Base-by-base conservation (phyloP, 2,888 invertebrate species). In the Ophioninae sp. region DNA sequence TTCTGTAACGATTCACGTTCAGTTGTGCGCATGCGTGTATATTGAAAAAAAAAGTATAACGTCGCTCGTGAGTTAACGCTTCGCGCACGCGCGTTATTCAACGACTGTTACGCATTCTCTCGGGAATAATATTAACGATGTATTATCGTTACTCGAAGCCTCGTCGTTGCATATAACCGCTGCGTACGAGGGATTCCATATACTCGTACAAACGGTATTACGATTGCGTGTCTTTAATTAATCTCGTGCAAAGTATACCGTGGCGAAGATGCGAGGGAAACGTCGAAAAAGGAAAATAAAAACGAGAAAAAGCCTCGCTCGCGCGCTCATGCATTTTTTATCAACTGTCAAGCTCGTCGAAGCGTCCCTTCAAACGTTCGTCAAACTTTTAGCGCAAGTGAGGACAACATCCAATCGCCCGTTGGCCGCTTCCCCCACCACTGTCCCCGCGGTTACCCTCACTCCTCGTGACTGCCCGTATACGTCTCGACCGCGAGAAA, bases 31-130 rank as follows among this genome's bases (percentile, higher is more conserved):
- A 41, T 64, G 17, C 21, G 65, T 50, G 17, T 5, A 50, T 10
- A 44, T 44, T 7, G 39, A 56, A 75, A 65, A 50, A 74, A 72
- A 61, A 50, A 20, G 10, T 56, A 74, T 37, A 62, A 21, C 23
- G 23, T 20, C 37, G 62, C 65, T 59, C 65, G 65, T 10, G 59
- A 73, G 79, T 79, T 79, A 59, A 75, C 79, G 69, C 70, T 82
- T 78, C 65, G 75, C 65, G 75, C 61, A 67, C 67, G 69, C 70
- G 41, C 67, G 72, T 74, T 83, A 62, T 79, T 65, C 70, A 79
- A 83, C 67, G 72, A 62, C 20, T 21, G 59, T 75, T 75, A 64
- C 65, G 59, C 44, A 30, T 37, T 56, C 57, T 50, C 50, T 17
- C 17, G 39, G 68, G 62, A 74, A 62, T 44, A 68, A 75, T 44